Evolutionary conservation across 2,888 invertebrate species (phyloP).

Genomic region (Nomada lathburiana): DNA sequence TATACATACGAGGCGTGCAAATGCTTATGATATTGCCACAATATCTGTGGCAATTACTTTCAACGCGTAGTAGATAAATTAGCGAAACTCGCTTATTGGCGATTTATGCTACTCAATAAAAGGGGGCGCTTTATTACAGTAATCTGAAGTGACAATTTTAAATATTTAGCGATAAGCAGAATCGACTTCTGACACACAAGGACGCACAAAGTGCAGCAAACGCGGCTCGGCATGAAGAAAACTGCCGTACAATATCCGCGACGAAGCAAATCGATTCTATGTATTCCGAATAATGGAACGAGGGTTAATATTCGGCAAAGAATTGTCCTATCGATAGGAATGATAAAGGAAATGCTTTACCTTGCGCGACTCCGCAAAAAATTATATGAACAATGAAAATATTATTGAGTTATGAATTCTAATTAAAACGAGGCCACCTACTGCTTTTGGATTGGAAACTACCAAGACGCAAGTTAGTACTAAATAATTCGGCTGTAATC

Average conservation of each 20-base stretch:
- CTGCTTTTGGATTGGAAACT: too few relatives aligned
- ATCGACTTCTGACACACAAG: not conserved
- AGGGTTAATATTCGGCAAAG: conserved; percentile 15
- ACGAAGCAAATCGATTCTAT: not conserved
- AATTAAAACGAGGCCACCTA: not conserved
- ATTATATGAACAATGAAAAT: not conserved
- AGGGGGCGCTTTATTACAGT: not conserved
- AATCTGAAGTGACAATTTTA: not conserved
- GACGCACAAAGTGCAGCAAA: not conserved
- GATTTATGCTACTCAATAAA: not conserved
- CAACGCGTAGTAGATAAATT: too few relatives aligned
- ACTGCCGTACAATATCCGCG: not conserved
- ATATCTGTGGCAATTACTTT: not conserved
- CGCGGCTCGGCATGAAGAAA: conserved; percentile 5
- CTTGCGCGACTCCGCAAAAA: not conserved
- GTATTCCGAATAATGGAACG: conserved; percentile 20
- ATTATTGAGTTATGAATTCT: not conserved
- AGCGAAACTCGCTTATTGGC: too few relatives aligned
- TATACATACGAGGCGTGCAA: too few relatives aligned
- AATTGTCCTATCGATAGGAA: conserved; percentile 7
- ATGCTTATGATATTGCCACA: too few relatives aligned
- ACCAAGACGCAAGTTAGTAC: too few relatives aligned
- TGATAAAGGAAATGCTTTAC: conserved; percentile 1
- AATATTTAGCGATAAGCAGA: not conserved
- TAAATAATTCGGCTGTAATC: not conserved